Evolutionary conservation across 30 jellyfish, hydroid and myxozoan species (phyloP), one percentile per base, ranked within the genome.

Genomic region (Rhopilema esculentum): DNA sequence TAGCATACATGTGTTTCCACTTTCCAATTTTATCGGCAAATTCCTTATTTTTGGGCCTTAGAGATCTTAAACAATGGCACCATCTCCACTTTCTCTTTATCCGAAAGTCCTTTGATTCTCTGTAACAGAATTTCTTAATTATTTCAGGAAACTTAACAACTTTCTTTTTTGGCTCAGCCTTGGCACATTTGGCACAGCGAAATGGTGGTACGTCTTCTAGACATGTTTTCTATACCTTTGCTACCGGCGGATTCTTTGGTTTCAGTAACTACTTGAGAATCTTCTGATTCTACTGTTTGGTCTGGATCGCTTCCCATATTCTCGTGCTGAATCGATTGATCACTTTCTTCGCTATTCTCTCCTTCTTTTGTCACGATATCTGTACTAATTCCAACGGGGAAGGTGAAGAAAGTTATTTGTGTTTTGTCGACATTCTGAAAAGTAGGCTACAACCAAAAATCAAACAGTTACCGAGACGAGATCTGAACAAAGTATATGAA

Each of bases 231-330:
- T 70, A 70, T 70, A 70, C 82, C n/a, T 70, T 70, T 70, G 70
- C 82, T 70, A 70, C 82, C 23, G 23, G 82, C 23, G 82, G 82
- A 70, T 70, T 32, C 64, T 70, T 70, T 70, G 68, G 82, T 70
- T 70, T 70, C 82, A 70, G 82, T 70, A 70, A 70, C 82, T 70
- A 32, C 82, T 17, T 9, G 82, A 70, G 69, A 26, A 70, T 6
- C 64, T 70, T 70, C 82, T 70, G 82, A 70, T 70, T 70, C 82
- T 63, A 26, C 82, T 70, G 82, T 70, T 70, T 70, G 82, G 68
- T 70, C 64, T 66, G 77, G 82, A 70, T 70, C 69, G 64, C 68
- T 70, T 70, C 65, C 68, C 69, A 9, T 70, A 70, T 70, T 70
- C 23, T 70, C 82, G 82, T 26, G 69, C 82, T 70, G 82, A 70